Conservation (phyloP, 2,888 invertebrate species). For the Leptura quadrifasciata region DNA sequence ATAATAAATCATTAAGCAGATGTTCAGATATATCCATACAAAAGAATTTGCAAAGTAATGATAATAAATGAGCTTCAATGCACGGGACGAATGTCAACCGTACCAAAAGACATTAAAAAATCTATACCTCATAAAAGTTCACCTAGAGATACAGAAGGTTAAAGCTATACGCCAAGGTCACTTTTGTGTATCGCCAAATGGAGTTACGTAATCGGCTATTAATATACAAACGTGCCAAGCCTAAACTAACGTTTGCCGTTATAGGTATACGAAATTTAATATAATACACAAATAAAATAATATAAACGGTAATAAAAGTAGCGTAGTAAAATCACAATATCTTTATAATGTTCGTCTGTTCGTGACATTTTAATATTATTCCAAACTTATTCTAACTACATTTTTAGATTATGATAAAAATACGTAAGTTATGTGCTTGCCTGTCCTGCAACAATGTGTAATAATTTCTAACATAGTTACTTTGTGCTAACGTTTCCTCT, state of each 20-base stretch:
- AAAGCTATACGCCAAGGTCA: slow-evolving; percentile 41
- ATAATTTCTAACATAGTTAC: not conserved
- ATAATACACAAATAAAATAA: slow-evolving; percentile 8
- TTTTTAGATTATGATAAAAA: not conserved
- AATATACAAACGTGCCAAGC: slow-evolving; percentile 33
- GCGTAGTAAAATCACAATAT: slow-evolving; percentile 14
- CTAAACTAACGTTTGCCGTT: slow-evolving; percentile 17
- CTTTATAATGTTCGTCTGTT: too few relatives aligned
- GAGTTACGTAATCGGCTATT: slow-evolving; percentile 45
- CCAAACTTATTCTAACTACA: not conserved
- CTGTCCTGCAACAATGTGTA: not conserved
- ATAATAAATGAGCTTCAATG: slow-evolving; percentile 12
- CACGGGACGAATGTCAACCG: not conserved
- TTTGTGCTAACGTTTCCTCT: not conserved
- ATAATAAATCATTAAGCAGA: not conserved
- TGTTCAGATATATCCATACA: not conserved
- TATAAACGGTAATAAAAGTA: not conserved
- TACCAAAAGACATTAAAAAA: slow-evolving; percentile 10
- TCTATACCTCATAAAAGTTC: slow-evolving; percentile 21
- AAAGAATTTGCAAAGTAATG: not conserved
- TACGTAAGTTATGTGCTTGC: not conserved
- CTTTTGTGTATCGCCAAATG: slow-evolving; percentile 46
- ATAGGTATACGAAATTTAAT: slow-evolving; percentile 16
- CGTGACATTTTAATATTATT: slow-evolving; percentile 11
- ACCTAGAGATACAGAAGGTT: slow-evolving; percentile 43